Conservation (phyloP, 1,140 invertebrate genomes). For the Zaprionus nigranus region DNA sequence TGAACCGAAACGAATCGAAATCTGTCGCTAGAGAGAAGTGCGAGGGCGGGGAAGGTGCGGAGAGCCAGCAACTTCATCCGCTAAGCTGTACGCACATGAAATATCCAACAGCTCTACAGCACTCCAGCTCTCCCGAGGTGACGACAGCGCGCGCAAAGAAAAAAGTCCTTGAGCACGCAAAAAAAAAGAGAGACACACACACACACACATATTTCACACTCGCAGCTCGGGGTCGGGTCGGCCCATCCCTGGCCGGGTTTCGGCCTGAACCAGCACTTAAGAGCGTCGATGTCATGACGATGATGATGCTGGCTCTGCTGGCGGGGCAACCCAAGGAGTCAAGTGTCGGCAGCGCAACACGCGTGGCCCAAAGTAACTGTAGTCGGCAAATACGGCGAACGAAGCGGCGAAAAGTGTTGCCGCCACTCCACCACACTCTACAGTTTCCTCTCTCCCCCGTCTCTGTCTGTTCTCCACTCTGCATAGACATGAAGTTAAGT, state of each 20-base stretch:
- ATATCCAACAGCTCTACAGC: constrained; percentile 36
- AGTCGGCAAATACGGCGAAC: constrained; percentile 68
- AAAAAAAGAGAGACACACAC: constrained; percentile 1
- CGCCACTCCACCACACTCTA: neutral
- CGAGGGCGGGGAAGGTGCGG: neutral
- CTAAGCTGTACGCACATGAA: constrained; percentile 79
- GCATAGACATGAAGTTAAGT: constrained; percentile 79
- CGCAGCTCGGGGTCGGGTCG: constrained; percentile 1
- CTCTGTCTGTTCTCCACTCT: constrained; percentile 8
- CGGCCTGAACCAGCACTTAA: constrained; percentile 67
- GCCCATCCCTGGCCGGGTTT: constrained; percentile 6
- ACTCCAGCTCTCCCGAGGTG: neutral
- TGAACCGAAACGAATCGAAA: constrained; percentile 57
- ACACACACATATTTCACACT: constrained; percentile 31
- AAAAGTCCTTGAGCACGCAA: constrained; percentile 77
- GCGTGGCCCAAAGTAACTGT: constrained; percentile 67
- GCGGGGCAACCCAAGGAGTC: constrained; percentile 47
- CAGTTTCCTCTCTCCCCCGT: neutral
- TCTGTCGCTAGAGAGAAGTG: constrained; percentile 37
- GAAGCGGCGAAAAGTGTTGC: constrained; percentile 21
- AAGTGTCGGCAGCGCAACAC: constrained; percentile 60
- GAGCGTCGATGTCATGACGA: constrained; percentile 69
- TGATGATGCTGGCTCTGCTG: constrained; percentile 21
- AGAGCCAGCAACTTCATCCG: constrained; percentile 44
- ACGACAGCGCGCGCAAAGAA: constrained; percentile 53